phyloP scores from a whole-genome alignment of 2,797 vertebrate species.

The Darevskia nairensis region DNA sequence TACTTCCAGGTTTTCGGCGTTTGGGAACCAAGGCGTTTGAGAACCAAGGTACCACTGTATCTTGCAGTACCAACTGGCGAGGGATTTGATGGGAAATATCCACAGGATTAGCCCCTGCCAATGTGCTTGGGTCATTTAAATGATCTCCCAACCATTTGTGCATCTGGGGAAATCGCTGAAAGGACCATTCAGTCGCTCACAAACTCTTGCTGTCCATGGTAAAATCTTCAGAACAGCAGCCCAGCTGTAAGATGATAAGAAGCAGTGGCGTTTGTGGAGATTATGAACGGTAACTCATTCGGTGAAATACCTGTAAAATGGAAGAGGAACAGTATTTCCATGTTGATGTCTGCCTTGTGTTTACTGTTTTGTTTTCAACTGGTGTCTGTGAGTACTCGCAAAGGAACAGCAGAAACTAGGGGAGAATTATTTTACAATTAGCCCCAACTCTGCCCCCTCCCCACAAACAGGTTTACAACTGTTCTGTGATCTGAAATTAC shows the following conservation, averaged over 20 bases:
- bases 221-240: background rate
- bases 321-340: conserved; percentile 10
- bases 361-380: conserved; percentile 32
- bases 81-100: too few relatives aligned
- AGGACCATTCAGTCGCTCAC: too few relatives aligned
- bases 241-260: background rate
- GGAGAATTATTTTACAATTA: background rate
- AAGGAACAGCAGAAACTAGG: background rate
- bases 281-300: background rate
- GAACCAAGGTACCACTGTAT: too few relatives aligned
- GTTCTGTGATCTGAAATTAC: background rate
- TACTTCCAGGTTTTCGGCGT: too few relatives aligned
- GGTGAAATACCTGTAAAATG: background rate
- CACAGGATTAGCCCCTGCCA: background rate
- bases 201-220: background rate
- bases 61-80: too few relatives aligned
- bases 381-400: background rate
- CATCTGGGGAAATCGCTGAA: background rate
- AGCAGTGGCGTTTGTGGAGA: background rate
- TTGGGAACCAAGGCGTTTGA: too few relatives aligned
- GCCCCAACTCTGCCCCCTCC: background rate
- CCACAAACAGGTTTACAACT: background rate
- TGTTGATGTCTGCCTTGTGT: conserved; percentile 51
- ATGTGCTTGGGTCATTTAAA: background rate
- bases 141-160: background rate